Percentiles rank a stretch among this genome's conserved stretches.
Conservation (phyloP, 2,113 vertebrate genomes). For the Thunnus maccoyii region DNA sequence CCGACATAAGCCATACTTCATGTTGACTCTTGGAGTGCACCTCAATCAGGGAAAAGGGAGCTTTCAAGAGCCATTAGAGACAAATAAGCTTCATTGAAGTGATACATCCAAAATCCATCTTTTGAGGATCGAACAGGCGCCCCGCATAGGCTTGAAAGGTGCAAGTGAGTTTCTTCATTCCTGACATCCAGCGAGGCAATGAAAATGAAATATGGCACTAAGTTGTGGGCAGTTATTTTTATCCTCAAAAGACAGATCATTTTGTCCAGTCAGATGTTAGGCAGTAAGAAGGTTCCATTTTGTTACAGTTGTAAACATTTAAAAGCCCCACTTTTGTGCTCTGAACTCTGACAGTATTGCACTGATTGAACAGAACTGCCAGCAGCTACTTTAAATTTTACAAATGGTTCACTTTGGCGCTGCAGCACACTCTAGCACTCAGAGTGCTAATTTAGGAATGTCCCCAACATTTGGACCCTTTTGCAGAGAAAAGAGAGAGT, state of each 20-base stretch:
- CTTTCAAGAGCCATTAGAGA: conserved; percentile 30
- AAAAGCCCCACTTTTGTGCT: conserved; percentile 33
- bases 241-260: background rate
- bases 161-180: background rate
- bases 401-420: conserved; percentile 39
- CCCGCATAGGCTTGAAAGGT: conserved; percentile 4
- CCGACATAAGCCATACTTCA: conserved; percentile 31
- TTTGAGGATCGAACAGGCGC: conserved; percentile 30
- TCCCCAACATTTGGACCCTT: conserved; percentile 44
- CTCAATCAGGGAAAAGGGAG: conserved; percentile 17
- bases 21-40: conserved; percentile 25
- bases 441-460: conserved; percentile 55
- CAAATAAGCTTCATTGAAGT: conserved; percentile 38
- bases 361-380: conserved; percentile 16
- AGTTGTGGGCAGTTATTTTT: background rate
- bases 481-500: conserved; percentile 1
- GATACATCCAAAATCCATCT: conserved; percentile 32
- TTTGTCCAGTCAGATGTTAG: background rate
- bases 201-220: background rate
- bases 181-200: background rate
- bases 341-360: conserved; percentile 24
- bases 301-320: conserved; percentile 13
- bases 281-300: background rate
- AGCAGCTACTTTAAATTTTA: conserved; percentile 41
- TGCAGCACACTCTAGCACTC: conserved; percentile 10